These are phyloP conservation scores for Rhineura floridana DNA, from an alignment of 2,113 vertebrate species.

Conservation along the genomic window DNA sequence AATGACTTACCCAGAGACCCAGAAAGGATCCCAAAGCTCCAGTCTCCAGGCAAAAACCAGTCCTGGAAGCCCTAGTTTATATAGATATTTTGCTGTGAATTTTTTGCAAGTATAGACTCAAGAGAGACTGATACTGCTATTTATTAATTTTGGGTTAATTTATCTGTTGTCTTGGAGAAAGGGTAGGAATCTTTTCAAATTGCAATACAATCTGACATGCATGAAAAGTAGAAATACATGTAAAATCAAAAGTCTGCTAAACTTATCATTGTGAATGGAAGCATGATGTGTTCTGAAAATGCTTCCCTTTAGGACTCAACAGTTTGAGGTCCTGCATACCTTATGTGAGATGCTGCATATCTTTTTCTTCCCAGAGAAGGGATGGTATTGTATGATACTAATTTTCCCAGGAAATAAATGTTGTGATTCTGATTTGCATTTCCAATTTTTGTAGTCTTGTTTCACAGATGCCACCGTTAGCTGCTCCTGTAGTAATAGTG, in stretches of 20 bases:
- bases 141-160: conserved; percentile 41
- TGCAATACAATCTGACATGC: background rate
- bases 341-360: no score
- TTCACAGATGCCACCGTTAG: conserved; percentile 54
- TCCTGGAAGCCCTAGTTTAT: no score
- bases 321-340: no score
- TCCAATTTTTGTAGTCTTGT: conserved; percentile 18
- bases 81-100: conserved; percentile 27
- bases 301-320: background rate
- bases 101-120: conserved; percentile 33
- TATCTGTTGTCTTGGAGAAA: conserved; percentile 23
- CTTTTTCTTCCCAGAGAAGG: no score
- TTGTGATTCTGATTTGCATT: conserved; percentile 35
- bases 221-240: no score
- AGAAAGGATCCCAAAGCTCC: no score
- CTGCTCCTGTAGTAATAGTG: conserved; percentile 19
- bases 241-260: background rate
- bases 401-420: conserved; percentile 48
- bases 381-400: no score
- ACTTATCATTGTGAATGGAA: background rate
- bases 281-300: background rate
- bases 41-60: no score
- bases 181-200: background rate
- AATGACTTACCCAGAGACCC: no score
- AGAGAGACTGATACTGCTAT: conserved; percentile 13